A percentile compares a stretch with the other conserved stretches of the same genome.
These are phyloP conservation scores for Anthopleura xanthogrammica DNA, from an alignment of 92 coral and sea anemone species.

Conservation along the genomic window DNA sequence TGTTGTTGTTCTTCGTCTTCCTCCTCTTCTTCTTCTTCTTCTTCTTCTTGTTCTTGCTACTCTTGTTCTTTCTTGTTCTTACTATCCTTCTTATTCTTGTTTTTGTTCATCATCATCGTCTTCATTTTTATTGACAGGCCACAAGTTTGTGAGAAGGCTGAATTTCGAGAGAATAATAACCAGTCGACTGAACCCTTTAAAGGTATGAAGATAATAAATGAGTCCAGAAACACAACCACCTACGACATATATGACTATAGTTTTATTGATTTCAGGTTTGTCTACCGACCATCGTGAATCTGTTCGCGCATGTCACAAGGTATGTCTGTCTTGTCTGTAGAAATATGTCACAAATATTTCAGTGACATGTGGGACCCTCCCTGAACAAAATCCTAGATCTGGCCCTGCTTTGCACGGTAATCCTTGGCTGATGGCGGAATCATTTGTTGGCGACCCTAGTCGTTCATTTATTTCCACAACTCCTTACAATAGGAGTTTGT, in stretches of 20 bases:
- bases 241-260: too few species aligned
- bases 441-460: not conserved
- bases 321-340: constrained; percentile 3
- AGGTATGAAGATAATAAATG: constrained; percentile 35
- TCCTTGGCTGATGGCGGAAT: not conserved
- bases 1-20: too few species aligned
- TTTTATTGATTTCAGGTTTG: constrained; percentile 60
- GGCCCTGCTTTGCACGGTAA: not conserved
- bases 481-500: too few species aligned
- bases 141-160: constrained; percentile 75
- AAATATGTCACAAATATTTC: too few species aligned
- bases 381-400: too few species aligned
- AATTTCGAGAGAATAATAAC: constrained; percentile 87
- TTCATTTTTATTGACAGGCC: constrained; percentile 47
- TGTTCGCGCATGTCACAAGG: constrained; percentile 95
- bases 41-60: too few species aligned
- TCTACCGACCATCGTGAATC: constrained; percentile 77
- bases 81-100: not conserved
- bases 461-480: too few species aligned
- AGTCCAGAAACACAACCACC: too few species aligned
- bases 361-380: too few species aligned
- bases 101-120: not conserved
- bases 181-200: constrained; percentile 81
- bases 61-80: not conserved
- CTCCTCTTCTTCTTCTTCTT: too few species aligned